Evolutionary conservation across 92 coral and sea anemone species (phyloP).

Genomic region (Epizoanthus illoricatus): DNA sequence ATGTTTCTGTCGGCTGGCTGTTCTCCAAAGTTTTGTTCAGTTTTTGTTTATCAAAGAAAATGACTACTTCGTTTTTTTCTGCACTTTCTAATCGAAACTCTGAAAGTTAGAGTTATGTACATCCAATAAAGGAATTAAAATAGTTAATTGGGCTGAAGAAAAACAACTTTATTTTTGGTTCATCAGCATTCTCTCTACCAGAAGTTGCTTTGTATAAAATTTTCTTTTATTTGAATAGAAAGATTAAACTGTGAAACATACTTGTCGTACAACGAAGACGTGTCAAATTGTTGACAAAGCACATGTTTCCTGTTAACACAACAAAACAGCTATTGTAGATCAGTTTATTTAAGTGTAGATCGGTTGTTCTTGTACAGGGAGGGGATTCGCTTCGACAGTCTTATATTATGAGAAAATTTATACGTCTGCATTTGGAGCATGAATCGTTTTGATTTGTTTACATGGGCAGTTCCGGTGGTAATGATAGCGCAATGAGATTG

Average conservation of each 20-base stretch:
- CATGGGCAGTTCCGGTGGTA: background rate
- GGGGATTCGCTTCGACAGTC: background rate
- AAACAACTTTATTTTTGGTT: background rate
- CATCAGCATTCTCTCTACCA: background rate
- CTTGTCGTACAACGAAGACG: slow-evolving; percentile 11
- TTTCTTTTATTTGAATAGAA: slow-evolving; percentile 34
- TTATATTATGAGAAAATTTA: slow-evolving; percentile 17
- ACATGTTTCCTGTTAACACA: slow-evolving; percentile 34
- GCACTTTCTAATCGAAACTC: background rate
- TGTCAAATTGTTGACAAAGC: slow-evolving; percentile 40
- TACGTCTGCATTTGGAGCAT: slow-evolving; percentile 8
- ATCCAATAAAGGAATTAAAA: background rate
- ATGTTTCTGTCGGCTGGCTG: background rate
- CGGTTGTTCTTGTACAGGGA: slow-evolving; percentile 15
- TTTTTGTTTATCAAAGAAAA: no score
- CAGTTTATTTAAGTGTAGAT: slow-evolving; percentile 6
- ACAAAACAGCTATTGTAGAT: slow-evolving; percentile 26
- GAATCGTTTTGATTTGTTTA: slow-evolving; percentile 10
- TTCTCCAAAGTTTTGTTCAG: no score
- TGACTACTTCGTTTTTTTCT: background rate
- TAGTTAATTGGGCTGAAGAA: background rate
- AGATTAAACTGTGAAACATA: slow-evolving; percentile 9
- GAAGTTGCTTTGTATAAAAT: slow-evolving; percentile 8
- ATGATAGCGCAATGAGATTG: background rate
- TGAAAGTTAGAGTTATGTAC: background rate